Base-by-base conservation (phyloP, 2,888 invertebrate species). In the Lasioglossum pauxillum region DNA sequence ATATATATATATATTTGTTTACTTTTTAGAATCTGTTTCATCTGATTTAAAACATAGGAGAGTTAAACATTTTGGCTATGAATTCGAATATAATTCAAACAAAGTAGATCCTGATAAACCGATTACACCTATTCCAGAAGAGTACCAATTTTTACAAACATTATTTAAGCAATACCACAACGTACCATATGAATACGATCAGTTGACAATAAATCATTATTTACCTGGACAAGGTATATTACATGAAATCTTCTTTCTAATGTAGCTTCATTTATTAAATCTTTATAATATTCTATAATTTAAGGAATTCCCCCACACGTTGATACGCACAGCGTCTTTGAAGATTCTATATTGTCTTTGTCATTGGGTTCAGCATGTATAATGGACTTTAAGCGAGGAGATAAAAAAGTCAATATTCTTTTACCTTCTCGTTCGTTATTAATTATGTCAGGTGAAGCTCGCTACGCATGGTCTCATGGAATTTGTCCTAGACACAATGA, bases 281-380 rank as follows among this genome's bases (percentile, higher is more conserved):
- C 38, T 31, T 57, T 27, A 16, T 73, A 46, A 80, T 78, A n/a
- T 78, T 84, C 67, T 88, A 80, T 12, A 27, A 60, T 84, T 95
- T 19, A 92, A 98, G 98, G 99, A 64, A 99, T 99, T 94, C 99
- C 99, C 53, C 97, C 98, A 0, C 99, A 99, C 95, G 97, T 99
- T 35, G 99, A 99, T 94, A 99, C 98, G 0, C 99, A 99, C 94
- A 98, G 98, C 95, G 98, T 98, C 0, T 99, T 99, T 95, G 97
- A 98, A 89, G 97, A 97, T 93, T 98, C 97, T 3, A 98, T 99
- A 87, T 94, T 99, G 44, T 98, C 99, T 0, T 94, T 99, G 0
- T 99, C 99, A 5, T 96, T 99, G 27, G 97, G 97, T 5, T 97
- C 98, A 1, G 96, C 97, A 82, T 97, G 98, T 78, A 96, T 98